These are phyloP conservation scores for Enteromius trimaculatus DNA, from an alignment of 2,797 vertebrate species.

Conservation along the genomic window DNA sequence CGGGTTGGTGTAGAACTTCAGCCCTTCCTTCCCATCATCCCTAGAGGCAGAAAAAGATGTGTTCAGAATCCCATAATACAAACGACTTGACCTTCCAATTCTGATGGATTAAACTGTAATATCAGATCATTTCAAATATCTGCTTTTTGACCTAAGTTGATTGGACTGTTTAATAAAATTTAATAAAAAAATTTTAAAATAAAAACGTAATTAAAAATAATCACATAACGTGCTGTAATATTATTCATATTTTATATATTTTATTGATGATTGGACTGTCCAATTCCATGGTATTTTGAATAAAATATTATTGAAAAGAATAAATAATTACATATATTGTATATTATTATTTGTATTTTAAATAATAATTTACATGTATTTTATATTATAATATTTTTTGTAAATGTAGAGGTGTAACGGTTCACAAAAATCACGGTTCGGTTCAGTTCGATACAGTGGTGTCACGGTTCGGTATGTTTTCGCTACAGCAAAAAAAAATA, in stretches of 20 bases:
- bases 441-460: too few species aligned
- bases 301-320: neutral
- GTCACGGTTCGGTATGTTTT: too few species aligned
- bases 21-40: slow-evolving; percentile 95
- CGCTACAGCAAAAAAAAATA: too few species aligned
- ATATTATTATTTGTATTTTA: neutral
- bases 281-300: neutral
- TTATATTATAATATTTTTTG: neutral
- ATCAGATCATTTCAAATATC: neutral
- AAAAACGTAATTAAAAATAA: neutral
- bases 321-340: neutral
- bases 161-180: neutral
- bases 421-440: too few species aligned
- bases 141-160: neutral
- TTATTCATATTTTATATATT: neutral
- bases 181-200: neutral
- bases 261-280: neutral
- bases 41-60: slow-evolving; percentile 67
- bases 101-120: neutral
- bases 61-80: neutral
- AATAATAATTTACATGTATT: neutral
- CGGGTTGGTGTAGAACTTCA: slow-evolving; percentile 98
- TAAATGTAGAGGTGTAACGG: too few species aligned
- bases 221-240: neutral
- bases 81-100: neutral